Conservation (phyloP, 2,797 vertebrate species). For the Furcifer pardalis region DNA sequence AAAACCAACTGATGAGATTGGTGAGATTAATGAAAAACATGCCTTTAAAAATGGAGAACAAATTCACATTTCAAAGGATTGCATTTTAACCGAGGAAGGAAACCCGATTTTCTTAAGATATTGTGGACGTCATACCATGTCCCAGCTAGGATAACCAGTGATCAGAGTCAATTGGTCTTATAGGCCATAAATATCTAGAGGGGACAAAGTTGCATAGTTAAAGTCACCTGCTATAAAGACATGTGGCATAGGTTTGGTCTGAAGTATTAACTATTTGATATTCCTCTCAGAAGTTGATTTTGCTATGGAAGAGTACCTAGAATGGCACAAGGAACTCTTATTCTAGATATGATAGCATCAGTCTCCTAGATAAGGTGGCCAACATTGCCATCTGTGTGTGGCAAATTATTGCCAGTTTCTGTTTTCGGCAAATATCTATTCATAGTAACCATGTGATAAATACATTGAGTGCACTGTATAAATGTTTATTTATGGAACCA, state of each 20-base stretch:
- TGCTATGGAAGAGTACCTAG: background rate
- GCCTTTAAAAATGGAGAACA: no score
- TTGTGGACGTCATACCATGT: background rate
- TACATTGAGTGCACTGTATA: background rate
- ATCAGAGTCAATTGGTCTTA: background rate
- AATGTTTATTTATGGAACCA: constrained; percentile 22
- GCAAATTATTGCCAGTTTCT: constrained; percentile 7
- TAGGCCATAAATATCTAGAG: background rate
- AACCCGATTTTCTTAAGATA: background rate
- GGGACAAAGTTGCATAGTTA: background rate
- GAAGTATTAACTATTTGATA: constrained; percentile 10
- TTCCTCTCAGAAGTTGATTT: no score
- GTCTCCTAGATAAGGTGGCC: background rate
- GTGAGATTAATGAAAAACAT: no score
- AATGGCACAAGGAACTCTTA: background rate
- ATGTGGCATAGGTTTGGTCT: background rate
- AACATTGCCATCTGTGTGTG: background rate
- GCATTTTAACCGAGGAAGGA: no score
- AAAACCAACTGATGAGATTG: no score
- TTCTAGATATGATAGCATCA: background rate
- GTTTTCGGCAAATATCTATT: background rate
- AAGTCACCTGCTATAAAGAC: background rate
- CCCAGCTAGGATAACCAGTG: background rate
- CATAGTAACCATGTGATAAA: constrained; percentile 8
- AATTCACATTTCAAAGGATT: no score